Evolutionary conservation across 1,140 invertebrate genomes (phyloP).

Genomic region (Atta colombica): DNA sequence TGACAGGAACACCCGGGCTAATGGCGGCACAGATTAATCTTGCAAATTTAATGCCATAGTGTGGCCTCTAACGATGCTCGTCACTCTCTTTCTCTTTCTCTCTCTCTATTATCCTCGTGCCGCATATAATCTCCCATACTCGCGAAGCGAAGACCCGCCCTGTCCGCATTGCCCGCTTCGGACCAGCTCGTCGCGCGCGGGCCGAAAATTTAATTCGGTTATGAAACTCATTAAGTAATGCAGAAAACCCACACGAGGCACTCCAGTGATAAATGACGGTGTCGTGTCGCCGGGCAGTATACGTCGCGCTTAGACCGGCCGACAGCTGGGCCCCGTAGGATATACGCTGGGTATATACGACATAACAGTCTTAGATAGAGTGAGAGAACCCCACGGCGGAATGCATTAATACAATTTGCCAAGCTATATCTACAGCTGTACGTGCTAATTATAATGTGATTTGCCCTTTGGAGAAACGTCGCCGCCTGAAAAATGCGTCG

Average conservation of each 20-base stretch:
- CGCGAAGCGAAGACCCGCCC: constrained; percentile 44
- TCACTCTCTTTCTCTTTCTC: constrained; percentile 50
- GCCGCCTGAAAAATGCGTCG: constrained; percentile 48
- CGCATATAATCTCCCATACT: background rate
- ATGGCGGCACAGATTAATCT: constrained; percentile 81
- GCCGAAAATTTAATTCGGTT: constrained; percentile 83
- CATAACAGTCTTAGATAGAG: constrained; percentile 65
- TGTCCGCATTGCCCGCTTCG: constrained; percentile 30
- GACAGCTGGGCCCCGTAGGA: constrained; percentile 81
- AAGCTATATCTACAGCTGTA: constrained; percentile 70
- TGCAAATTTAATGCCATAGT: constrained; percentile 76
- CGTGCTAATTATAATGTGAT: constrained; percentile 76
- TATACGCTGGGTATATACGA: constrained; percentile 27
- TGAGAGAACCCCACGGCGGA: constrained; percentile 76
- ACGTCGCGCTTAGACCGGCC: constrained; percentile 72
- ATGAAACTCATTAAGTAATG: constrained; percentile 83
- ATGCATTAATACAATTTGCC: constrained; percentile 83
- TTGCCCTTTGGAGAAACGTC: constrained; percentile 66
- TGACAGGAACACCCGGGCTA: constrained; percentile 67
- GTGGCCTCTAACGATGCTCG: constrained; percentile 69
- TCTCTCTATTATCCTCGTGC: background rate
- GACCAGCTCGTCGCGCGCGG: constrained; percentile 47
- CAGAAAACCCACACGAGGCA: constrained; percentile 79
- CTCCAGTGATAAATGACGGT: constrained; percentile 81
- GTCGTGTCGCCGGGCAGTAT: constrained; percentile 81